Evolutionary conservation across 2,113 vertebrate species (phyloP).

Genomic region (Protobothrops flavoviridis): DNA sequence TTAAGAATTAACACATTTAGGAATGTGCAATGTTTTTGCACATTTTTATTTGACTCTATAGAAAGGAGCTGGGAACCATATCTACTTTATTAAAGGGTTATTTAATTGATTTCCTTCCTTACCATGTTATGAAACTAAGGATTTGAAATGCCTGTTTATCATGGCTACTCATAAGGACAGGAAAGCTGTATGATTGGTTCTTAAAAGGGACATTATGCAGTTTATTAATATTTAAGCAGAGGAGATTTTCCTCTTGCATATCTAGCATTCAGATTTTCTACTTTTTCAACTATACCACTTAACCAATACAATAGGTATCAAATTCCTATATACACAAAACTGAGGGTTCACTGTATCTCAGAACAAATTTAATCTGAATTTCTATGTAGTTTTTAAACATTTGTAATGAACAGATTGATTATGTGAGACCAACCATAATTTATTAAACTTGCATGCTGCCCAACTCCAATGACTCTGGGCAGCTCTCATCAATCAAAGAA

Average conservation of each 20-base stretch:
- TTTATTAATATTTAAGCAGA: neutral
- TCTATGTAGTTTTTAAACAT: neutral
- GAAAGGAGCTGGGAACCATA: neutral
- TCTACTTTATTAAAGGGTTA: neutral
- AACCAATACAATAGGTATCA: neutral
- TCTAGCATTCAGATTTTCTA: neutral
- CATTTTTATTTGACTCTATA: neutral
- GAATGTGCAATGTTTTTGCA: neutral
- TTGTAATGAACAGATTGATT: neutral
- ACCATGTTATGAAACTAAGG: neutral
- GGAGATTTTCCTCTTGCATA: neutral
- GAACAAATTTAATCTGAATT: neutral
- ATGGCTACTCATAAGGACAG: neutral
- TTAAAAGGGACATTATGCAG: neutral
- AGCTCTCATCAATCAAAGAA: neutral
- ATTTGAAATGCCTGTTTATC: neutral
- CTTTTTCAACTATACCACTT: neutral
- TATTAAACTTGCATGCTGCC: neutral
- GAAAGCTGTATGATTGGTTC: neutral
- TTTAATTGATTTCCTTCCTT: neutral
- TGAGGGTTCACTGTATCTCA: neutral
- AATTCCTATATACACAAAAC: neutral
- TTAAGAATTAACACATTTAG: neutral
- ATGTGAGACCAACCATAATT: neutral
- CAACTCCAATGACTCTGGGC: neutral